Base-by-base conservation (phyloP, 2,888 invertebrate genomes). In the Ecliptopera silaceata region DNA sequence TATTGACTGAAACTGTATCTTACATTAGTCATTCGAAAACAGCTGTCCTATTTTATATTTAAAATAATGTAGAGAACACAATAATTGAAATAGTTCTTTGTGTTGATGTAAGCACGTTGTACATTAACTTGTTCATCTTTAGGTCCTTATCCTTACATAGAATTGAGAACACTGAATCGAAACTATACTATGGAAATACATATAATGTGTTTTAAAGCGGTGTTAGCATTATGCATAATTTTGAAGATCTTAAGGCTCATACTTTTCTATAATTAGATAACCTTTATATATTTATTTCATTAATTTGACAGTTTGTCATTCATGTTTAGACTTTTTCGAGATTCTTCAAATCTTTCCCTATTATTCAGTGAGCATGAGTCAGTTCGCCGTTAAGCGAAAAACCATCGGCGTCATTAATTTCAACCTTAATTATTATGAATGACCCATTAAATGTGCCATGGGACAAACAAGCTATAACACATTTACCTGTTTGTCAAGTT, bases 401-500 rank as follows among this genome's bases (percentile, higher is more conserved):
- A 5, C 20, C 15, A 22, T 41, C 4, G 17, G 4, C 36, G 38
- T 45, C 45, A 48, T 42, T 12, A 17, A 39, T 45, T 46, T 44
- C 18, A 44, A 44, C 38, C 34, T 41, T 17, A 52, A 45, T 36
- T 26, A 57, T 32, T 26, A 57, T 32, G 36, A 44, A 26, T 50
- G 38, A 54, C 54, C 54, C 32, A 54, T 42, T 47, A 44, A 56
- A 45, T 36, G 44, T 39, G 6, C 32, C 22, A 50, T 41, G 39
- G 36, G 18, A 26, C 46, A 54, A 59, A 59, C 46, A 50, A 53
- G 18, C 34, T 36, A 50, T 52, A 42, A 36, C 11, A 10, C 13
- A 22, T 55, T 45, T 56, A 59, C 59, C 50, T 50, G 46, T 50
- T 59, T 54, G 31, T 54, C 45, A 36, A 50, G 42, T 31, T 43